Evolutionary conservation across 1,140 invertebrate species (phyloP).

Genomic region (Rhyacophila brunnea): DNA sequence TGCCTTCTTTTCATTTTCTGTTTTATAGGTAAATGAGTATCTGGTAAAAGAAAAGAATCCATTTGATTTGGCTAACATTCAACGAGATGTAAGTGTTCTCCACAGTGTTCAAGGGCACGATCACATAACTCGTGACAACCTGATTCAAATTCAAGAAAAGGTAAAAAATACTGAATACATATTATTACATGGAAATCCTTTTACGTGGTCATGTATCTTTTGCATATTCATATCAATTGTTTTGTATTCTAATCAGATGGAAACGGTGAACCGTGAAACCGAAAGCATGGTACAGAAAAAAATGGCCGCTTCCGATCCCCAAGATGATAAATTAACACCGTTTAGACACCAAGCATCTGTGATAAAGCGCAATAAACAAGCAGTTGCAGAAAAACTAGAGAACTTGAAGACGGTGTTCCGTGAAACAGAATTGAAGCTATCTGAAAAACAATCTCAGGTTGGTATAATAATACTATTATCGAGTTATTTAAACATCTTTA

Average conservation of each 20-base stretch:
- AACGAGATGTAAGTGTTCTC: constrained; percentile 68
- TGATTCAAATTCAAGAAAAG: constrained; percentile 63
- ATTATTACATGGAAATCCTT: background rate
- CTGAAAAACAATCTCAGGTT: constrained; percentile 55
- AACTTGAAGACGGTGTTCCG: constrained; percentile 62
- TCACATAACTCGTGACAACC: constrained; percentile 66
- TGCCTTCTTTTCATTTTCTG: too few relatives aligned
- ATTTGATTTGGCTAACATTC: constrained; percentile 63
- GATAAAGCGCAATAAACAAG: constrained; percentile 74
- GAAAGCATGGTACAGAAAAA: constrained; percentile 57
- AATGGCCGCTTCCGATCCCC: constrained; percentile 49
- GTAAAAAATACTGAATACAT: constrained; percentile 49
- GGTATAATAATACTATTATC: background rate
- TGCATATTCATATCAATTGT: background rate
- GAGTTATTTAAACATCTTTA: background rate
- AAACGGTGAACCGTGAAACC: constrained; percentile 61
- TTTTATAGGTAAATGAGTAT: constrained; percentile 63
- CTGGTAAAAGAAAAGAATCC: constrained; percentile 79
- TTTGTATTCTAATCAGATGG: constrained; percentile 50
- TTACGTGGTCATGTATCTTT: background rate
- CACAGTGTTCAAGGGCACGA: constrained; percentile 65
- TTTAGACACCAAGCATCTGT: constrained; percentile 83
- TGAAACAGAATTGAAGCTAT: constrained; percentile 55
- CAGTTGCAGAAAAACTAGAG: constrained; percentile 67
- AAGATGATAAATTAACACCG: constrained; percentile 73